Evolutionary conservation across 1,140 invertebrate genomes (phyloP).

Genomic region (Anastrepha obliqua): DNA sequence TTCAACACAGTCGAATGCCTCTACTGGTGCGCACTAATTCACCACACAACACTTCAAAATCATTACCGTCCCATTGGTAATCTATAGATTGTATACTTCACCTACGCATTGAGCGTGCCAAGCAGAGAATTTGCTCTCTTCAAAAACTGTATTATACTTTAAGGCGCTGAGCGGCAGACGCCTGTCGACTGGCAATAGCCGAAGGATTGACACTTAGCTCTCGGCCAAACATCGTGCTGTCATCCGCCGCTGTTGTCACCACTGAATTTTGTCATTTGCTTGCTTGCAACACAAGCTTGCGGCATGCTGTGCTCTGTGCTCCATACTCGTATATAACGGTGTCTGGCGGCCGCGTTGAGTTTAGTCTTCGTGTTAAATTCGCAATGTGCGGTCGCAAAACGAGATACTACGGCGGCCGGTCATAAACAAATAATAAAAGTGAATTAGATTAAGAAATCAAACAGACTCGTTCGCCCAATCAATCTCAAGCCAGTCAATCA

Average conservation of each 20-base stretch:
- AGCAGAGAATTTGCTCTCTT: neutral
- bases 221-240: conserved; percentile 32
- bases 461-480: neutral
- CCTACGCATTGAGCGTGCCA: neutral
- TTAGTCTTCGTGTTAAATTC: conserved; percentile 72
- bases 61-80: neutral
- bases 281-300: neutral
- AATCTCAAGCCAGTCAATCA: neutral
- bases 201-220: conserved; percentile 37
- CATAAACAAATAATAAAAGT: conserved; percentile 33
- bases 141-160: conserved; percentile 40
- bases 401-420: conserved; percentile 61
- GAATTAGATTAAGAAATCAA: neutral
- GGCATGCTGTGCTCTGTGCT: neutral
- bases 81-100: neutral
- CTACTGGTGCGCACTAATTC: conserved; percentile 32
- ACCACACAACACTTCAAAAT: conserved; percentile 21
- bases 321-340: conserved; percentile 19
- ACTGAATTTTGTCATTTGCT: conserved; percentile 2
- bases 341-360: conserved; percentile 52
- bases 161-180: neutral
- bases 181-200: neutral
- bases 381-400: conserved; percentile 66
- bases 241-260: neutral
- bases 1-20: conserved; percentile 3